phyloP scores from a whole-genome alignment of 2,888 invertebrate species.

The Andrena chrysosceles region DNA sequence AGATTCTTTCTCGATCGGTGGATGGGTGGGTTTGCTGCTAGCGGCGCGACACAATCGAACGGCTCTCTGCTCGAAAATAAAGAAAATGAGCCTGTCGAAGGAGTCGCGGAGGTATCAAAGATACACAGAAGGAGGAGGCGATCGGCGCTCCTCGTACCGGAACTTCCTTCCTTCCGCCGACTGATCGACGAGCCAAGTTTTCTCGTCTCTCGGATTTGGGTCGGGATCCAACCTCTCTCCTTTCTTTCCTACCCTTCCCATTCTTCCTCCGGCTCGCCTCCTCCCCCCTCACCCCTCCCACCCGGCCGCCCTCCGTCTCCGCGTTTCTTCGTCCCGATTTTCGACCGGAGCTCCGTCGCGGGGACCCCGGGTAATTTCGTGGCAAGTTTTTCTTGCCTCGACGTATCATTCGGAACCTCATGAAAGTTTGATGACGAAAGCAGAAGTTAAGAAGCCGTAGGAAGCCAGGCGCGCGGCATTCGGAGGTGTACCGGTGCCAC shows the following conservation, averaged over 20 bases:
- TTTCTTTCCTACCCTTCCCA: slow-evolving; percentile 57
- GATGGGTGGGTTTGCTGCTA: slow-evolving; percentile 44
- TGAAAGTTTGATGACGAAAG: slow-evolving; percentile 80
- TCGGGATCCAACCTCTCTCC: slow-evolving; percentile 76
- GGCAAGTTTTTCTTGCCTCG: slow-evolving; percentile 70
- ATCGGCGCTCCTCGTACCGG: slow-evolving; percentile 80
- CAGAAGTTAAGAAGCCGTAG: slow-evolving; percentile 70
- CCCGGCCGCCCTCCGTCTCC: slow-evolving; percentile 20
- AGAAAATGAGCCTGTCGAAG: slow-evolving; percentile 61
- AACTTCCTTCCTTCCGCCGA: slow-evolving; percentile 83
- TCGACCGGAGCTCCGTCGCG: slow-evolving; percentile 55
- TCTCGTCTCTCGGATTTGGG: slow-evolving; percentile 82
- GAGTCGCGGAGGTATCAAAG: slow-evolving; percentile 73
- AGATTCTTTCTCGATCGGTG: slow-evolving; percentile 31
- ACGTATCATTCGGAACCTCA: slow-evolving; percentile 76
- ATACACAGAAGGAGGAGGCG: slow-evolving; percentile 76
- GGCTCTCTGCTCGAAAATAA: slow-evolving; percentile 63
- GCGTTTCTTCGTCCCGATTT: slow-evolving; percentile 57
- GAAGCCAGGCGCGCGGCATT: slow-evolving; percentile 51
- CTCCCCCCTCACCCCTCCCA: slow-evolving; percentile 25
- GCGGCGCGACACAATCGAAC: slow-evolving; percentile 49
- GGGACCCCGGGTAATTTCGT: slow-evolving; percentile 68
- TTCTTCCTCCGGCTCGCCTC: slow-evolving; percentile 43
- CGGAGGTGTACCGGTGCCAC: slow-evolving; percentile 68
- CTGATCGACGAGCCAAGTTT: slow-evolving; percentile 85